Percentiles rank a stretch among this genome's conserved stretches.
phyloP scores from a whole-genome alignment of 1,140 invertebrate species.

The Brachionus manjavacas region DNA sequence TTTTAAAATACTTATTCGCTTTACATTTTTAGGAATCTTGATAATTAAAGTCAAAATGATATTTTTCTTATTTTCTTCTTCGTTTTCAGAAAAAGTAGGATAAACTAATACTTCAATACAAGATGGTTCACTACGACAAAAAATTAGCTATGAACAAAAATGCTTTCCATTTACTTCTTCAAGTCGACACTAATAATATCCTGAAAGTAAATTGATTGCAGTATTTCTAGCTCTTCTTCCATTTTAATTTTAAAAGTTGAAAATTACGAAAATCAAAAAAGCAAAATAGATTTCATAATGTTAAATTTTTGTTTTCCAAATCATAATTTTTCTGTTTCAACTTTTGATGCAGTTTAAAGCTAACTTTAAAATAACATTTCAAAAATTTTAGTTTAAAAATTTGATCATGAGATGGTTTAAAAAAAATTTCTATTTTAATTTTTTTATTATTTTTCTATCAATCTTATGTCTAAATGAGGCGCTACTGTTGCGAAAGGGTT shows the following conservation, averaged over 20 bases:
- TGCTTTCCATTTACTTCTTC: neutral
- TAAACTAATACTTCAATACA: neutral
- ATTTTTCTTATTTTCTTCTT: constrained; percentile 17
- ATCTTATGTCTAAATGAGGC: neutral
- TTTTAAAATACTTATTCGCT: neutral
- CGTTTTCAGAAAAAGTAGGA: neutral
- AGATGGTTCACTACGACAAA: neutral
- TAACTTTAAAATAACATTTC: neutral
- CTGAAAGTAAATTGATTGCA: constrained; percentile 25
- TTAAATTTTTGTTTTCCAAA: neutral
- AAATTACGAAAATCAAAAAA: constrained; percentile 15
- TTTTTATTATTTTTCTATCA: neutral
- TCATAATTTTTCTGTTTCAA: neutral
- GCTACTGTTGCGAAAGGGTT: neutral
- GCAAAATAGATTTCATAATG: neutral
- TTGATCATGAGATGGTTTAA: neutral
- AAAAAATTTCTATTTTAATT: neutral
- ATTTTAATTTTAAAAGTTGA: neutral
- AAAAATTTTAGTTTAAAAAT: neutral
- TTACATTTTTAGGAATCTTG: constrained; percentile 23
- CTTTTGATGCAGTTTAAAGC: neutral
- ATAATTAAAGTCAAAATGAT: neutral
- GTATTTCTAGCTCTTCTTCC: constrained; percentile 40
- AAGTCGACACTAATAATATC: neutral
- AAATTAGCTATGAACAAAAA: neutral